These are phyloP conservation scores for Andrena flavipes DNA, from an alignment of 2,888 invertebrate species.

Conservation along the genomic window DNA sequence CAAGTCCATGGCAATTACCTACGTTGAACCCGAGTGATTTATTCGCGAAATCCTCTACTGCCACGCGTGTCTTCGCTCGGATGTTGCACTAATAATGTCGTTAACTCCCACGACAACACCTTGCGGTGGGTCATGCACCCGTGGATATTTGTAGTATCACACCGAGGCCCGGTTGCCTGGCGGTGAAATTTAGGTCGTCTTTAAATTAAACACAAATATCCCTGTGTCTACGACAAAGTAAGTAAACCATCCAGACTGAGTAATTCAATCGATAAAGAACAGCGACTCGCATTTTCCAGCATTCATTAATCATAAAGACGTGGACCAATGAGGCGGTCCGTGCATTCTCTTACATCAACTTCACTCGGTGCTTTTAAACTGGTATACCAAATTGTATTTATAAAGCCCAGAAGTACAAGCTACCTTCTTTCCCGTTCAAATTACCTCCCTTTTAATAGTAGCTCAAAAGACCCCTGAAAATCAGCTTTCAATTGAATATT, in stretches of 20 bases:
- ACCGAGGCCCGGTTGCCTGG: slow-evolving; percentile 9
- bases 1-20: not conserved
- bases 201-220: slow-evolving; percentile 48
- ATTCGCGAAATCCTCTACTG: slow-evolving; percentile 2
- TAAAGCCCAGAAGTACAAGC: too few species aligned
- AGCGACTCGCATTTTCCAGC: not conserved
- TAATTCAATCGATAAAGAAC: slow-evolving; percentile 30
- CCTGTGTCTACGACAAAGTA: slow-evolving; percentile 27
- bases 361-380: not conserved
- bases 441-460: not conserved
- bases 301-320: not conserved
- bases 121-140: slow-evolving; percentile 25
- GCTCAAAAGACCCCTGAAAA: too few species aligned
- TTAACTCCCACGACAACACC: not conserved
- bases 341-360: not conserved
- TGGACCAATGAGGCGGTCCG: not conserved
- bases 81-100: slow-evolving; percentile 14
- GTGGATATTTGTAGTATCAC: slow-evolving; percentile 45
- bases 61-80: not conserved
- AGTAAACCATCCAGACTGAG: slow-evolving; percentile 13
- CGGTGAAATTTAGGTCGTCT: slow-evolving; percentile 46
- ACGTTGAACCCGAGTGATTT: not conserved
- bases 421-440: not conserved
- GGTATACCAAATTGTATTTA: not conserved
- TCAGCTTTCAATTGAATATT: too few species aligned